Evolutionary conservation across 2,797 vertebrate genomes (phyloP), one percentile per base, ranked within the genome.

Genomic region (Tachyglossus aculeatus): DNA sequence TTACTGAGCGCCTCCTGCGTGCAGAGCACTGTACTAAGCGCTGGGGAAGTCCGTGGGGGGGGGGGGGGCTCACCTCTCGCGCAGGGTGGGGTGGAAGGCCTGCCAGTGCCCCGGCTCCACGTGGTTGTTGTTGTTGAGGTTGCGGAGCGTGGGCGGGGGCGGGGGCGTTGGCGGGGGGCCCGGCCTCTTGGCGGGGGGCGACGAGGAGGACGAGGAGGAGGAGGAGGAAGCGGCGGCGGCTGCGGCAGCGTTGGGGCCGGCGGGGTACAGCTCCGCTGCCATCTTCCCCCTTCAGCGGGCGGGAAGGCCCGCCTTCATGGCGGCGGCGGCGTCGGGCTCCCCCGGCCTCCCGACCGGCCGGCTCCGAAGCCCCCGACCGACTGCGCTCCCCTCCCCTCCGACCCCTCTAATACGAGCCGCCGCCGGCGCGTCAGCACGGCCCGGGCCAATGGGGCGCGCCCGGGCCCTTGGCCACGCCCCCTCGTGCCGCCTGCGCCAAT

Each of bases 201-300:
- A 89, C 75, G 95, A 11, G 32, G 93, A 89, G 77, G 95, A 91
- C 88, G 92, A 95, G 72, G 45, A 81, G 77, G 67, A 32, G 33
- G 34, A 39, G 7, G 84, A 89, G 86, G 77, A n/a, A 45, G 81
- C 77, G 67, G 37, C 33, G 34, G 55, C 7, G 84, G 89, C 86
- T 77, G 94, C 89, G 75, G 95, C 14, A 32, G 66, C 40, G 34
- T 21, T 16, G 70, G 88, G 63, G 79, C 91, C 86, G 78, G 93
- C 89, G 77, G 95, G 91, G 88, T 92, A 95, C 72, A 97, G 84
- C 93, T 98, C 97, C 90, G 96, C 96, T 89, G 96, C 96, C 96
- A 98, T 98, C 95, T 96, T 97, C 92, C 91, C 91, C 93, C 83
- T 89, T 92, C 38, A 94, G 90, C 73, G 94, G 11, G n/a, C 32